These are phyloP conservation scores for Lucilia cuprina DNA, from an alignment of 1,140 invertebrate genomes.

Conservation along the genomic window DNA sequence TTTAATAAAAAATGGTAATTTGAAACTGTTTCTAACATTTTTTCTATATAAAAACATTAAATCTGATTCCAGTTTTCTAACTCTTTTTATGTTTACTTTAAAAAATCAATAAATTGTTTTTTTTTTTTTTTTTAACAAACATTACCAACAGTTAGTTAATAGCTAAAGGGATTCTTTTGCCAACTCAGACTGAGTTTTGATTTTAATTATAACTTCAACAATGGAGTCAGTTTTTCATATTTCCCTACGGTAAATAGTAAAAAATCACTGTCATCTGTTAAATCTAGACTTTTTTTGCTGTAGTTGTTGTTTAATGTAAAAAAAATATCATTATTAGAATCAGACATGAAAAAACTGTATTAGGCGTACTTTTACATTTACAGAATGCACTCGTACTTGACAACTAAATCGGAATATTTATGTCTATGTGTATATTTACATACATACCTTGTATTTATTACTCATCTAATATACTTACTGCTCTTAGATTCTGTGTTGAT, in stretches of 20 bases:
- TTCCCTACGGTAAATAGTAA: background rate
- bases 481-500: too few species aligned
- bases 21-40: too few species aligned
- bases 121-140: background rate
- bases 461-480: too few species aligned
- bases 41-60: background rate
- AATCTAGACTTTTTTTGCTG: background rate
- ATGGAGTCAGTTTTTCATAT: background rate
- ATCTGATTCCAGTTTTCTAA: background rate
- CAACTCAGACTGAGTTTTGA: background rate
- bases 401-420: too few species aligned
- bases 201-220: background rate
- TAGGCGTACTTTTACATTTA: background rate
- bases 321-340: background rate
- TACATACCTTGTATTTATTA: too few species aligned
- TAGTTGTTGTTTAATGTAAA: background rate
- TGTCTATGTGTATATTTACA: too few species aligned
- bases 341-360: background rate
- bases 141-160: background rate
- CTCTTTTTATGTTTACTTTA: background rate
- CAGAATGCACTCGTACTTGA: too few species aligned
- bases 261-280: slow-evolving; percentile 1
- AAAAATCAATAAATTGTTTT: background rate
- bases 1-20: too few species aligned
- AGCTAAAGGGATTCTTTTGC: background rate